These are phyloP conservation scores for Struthidea cinerea DNA, from an alignment of 2,113 vertebrate genomes.

Conservation along the genomic window DNA sequence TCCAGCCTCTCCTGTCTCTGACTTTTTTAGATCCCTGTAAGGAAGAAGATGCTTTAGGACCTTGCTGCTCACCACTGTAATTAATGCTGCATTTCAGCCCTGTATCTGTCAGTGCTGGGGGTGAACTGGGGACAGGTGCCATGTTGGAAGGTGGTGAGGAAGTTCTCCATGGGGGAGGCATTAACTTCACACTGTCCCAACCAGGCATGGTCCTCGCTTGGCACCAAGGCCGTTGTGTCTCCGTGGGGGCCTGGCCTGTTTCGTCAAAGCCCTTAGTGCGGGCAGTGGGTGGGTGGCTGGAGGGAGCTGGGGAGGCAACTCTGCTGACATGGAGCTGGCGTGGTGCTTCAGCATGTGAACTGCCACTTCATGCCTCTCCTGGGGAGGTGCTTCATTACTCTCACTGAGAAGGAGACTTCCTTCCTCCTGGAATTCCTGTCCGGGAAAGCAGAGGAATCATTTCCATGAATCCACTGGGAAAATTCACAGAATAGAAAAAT, in stretches of 20 bases:
- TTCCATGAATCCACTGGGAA: background rate
- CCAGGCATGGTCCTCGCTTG: rapidly evolving
- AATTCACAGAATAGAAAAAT: background rate
- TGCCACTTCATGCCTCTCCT: rapidly evolving
- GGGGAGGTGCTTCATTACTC: background rate
- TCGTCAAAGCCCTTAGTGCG: background rate
- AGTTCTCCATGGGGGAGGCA: background rate
- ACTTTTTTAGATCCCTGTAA: background rate
- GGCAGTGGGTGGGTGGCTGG: rapidly evolving
- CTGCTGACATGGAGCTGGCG: rapidly evolving
- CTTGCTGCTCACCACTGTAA: background rate
- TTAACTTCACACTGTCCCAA: background rate
- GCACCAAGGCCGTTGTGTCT: background rate
- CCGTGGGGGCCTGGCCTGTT: rapidly evolving
- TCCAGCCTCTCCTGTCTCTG: background rate
- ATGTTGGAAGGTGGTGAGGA: background rate
- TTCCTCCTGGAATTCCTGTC: constrained; percentile 33
- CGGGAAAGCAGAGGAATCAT: background rate
- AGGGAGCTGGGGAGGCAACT: background rate
- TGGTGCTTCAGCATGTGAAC: background rate
- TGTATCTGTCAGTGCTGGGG: rapidly evolving
- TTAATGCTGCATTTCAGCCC: background rate
- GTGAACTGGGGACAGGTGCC: background rate
- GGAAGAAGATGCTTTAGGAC: background rate
- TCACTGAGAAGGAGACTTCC: background rate